These are phyloP conservation scores for Nannoperca australis DNA, from an alignment of 2,797 vertebrate species.

Conservation along the genomic window DNA sequence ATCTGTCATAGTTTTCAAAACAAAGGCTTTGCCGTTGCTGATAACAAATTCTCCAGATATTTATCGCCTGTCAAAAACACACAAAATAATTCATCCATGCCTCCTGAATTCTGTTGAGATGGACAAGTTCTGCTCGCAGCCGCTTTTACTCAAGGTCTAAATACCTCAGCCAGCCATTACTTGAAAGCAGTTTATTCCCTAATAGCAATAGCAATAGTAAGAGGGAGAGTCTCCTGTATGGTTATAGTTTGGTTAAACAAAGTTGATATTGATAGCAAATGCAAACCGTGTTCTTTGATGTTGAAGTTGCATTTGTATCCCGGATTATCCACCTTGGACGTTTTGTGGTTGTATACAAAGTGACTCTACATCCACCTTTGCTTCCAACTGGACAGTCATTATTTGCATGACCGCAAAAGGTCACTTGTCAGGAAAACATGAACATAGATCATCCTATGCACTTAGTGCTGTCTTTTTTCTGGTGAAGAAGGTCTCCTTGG, in stretches of 20 bases:
- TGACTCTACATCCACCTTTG: background rate
- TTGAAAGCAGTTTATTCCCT: constrained; percentile 36
- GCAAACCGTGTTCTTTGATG: background rate
- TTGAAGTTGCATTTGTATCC: background rate
- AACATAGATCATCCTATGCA: background rate
- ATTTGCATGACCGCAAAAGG: constrained; percentile 1
- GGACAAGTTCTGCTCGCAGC: background rate
- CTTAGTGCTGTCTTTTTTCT: background rate
- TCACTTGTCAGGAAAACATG: background rate
- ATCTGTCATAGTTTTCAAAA: constrained; percentile 24
- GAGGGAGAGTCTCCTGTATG: background rate
- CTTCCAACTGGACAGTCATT: background rate
- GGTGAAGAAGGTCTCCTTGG: background rate
- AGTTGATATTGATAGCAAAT: background rate
- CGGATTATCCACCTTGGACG: background rate
- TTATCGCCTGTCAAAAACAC: constrained; percentile 9
- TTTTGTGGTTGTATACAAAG: constrained; percentile 10
- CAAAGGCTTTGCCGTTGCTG: constrained; percentile 11
- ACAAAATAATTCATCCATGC: background rate
- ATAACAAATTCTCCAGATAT: constrained; percentile 12
- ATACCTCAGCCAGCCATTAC: background rate
- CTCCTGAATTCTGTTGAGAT: background rate
- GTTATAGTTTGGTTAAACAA: background rate
- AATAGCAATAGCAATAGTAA: background rate
- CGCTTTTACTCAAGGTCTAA: constrained; percentile 10